Evolutionary conservation across 2,113 vertebrate species (phyloP).

Genomic region (Myanophis thanlyinensis): DNA sequence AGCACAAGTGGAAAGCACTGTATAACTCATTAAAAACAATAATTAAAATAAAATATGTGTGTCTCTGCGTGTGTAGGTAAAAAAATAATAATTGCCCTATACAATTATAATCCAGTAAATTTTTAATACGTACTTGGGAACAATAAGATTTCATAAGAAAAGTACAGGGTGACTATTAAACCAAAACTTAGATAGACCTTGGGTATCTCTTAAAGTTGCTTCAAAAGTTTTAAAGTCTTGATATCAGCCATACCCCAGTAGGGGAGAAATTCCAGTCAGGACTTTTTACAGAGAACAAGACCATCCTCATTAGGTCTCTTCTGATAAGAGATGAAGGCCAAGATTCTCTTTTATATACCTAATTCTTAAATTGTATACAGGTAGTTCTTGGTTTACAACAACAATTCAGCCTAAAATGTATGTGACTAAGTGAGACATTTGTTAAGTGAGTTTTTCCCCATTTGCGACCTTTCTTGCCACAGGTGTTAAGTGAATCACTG

Average conservation of each 20-base stretch:
- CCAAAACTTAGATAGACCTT: not conserved
- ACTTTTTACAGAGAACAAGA: not conserved
- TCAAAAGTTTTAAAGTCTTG: not conserved
- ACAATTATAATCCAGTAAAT: not conserved
- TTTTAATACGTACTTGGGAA: not conserved
- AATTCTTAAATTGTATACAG: not conserved
- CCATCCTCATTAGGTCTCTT: not conserved
- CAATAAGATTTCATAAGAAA: not conserved
- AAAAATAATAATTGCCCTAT: not conserved
- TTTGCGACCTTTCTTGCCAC: too few relatives aligned
- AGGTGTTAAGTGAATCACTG: too few relatives aligned
- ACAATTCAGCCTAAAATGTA: too few relatives aligned
- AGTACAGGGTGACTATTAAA: not conserved
- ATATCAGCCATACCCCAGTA: not conserved
- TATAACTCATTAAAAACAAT: not conserved
- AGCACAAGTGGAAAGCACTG: not conserved
- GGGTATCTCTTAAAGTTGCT: not conserved
- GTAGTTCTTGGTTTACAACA: too few relatives aligned
- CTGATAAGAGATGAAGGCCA: not conserved
- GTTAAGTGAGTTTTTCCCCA: too few relatives aligned
- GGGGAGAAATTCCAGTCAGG: not conserved
- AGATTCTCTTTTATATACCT: not conserved
- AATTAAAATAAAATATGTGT: not conserved
- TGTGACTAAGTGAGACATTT: too few relatives aligned
- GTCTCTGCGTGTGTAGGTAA: not conserved